A percentile compares a stretch with the other conserved stretches of the same genome.
Evolutionary conservation across 2,113 vertebrate species (phyloP).

Genomic region (Zosterops lateralis): DNA sequence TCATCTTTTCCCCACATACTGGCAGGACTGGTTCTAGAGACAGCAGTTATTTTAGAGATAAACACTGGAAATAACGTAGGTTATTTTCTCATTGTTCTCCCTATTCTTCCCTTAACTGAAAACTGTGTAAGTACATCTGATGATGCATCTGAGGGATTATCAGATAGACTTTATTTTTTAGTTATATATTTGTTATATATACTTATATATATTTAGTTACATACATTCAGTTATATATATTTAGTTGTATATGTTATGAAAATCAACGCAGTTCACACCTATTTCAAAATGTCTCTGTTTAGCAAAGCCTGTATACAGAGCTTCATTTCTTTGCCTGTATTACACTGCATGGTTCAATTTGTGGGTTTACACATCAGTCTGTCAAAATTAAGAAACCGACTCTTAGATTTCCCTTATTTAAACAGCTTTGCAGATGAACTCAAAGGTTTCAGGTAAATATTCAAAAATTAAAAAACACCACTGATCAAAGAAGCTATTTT

Average conservation of each 20-base stretch:
- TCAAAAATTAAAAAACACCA: not conserved
- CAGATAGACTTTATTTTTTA: not conserved
- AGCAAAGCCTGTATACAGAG: not conserved
- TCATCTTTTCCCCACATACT: not conserved
- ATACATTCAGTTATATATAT: not conserved
- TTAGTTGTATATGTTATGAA: not conserved
- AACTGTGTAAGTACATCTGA: not conserved
- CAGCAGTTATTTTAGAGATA: not conserved
- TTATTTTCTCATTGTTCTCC: not conserved
- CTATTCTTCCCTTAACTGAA: not conserved
- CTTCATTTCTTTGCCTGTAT: not conserved
- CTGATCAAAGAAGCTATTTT: not conserved
- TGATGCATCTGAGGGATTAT: not conserved
- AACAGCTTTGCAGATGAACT: not conserved
- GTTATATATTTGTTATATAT: not conserved
- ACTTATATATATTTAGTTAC: not conserved
- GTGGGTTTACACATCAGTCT: not conserved
- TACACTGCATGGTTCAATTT: not conserved
- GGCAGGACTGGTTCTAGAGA: not conserved
- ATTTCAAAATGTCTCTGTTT: not conserved
- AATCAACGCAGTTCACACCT: rapidly evolving
- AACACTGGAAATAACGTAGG: not conserved
- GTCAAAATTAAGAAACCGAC: not conserved
- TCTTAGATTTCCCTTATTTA: not conserved
- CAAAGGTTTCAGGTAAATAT: not conserved